Evolutionary conservation across 2,113 vertebrate genomes (phyloP).

Genomic region (Heteronetta atricapilla): DNA sequence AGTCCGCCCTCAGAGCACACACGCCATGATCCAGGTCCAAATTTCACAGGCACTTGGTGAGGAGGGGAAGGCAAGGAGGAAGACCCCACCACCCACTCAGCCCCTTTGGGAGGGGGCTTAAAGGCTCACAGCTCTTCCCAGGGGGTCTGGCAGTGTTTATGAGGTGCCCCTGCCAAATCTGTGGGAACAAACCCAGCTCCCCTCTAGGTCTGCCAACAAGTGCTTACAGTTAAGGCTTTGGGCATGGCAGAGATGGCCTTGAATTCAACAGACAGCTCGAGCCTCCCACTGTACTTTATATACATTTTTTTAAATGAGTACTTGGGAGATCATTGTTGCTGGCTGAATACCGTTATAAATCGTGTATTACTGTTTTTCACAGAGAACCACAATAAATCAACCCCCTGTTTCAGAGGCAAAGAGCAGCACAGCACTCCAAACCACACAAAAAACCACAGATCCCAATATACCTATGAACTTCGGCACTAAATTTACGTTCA

Average conservation of each 20-base stretch:
- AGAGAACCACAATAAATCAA: slow-evolving; percentile 6
- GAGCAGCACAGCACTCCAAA: slow-evolving; percentile 16
- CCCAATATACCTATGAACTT: background rate
- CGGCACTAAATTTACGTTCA: background rate
- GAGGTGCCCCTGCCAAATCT: background rate
- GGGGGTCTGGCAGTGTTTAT: background rate
- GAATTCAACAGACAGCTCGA: background rate
- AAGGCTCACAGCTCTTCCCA: background rate
- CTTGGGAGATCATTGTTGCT: slow-evolving; percentile 5
- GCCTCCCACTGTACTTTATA: background rate
- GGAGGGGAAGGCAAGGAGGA: background rate
- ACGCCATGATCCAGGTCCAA: background rate
- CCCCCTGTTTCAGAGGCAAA: background rate
- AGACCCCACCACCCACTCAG: background rate
- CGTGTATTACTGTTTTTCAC: background rate
- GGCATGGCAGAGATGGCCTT: background rate
- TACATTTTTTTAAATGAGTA: background rate
- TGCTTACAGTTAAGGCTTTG: background rate
- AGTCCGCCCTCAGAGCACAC: background rate
- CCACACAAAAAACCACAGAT: slow-evolving; percentile 5
- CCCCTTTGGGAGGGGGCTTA: background rate
- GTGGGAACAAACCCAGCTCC: background rate
- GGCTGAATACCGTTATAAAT: background rate
- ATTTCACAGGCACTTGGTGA: background rate
- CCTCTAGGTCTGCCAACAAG: background rate